Evolutionary conservation across 2,888 invertebrate genomes (phyloP).

Genomic region (Cephus sareptanus): DNA sequence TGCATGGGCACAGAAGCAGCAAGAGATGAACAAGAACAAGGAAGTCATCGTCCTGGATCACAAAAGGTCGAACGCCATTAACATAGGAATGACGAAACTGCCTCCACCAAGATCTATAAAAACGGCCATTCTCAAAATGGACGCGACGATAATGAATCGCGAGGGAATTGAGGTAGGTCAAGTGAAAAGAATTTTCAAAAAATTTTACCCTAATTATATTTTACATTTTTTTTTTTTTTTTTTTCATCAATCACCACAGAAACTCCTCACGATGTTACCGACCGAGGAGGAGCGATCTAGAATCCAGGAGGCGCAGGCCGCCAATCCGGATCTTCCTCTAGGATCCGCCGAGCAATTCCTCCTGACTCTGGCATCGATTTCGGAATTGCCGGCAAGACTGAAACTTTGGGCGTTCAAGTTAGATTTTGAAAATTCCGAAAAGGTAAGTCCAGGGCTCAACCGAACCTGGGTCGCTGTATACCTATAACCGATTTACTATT

Average conservation of each 20-base stretch:
- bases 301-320: slow-evolving; percentile 95
- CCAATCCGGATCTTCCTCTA: slow-evolving; percentile 88
- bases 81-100: slow-evolving; percentile 98
- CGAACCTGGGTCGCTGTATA: not conserved
- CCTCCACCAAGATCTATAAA: slow-evolving; percentile 98
- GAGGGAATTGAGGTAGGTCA: slow-evolving; percentile 89
- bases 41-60: slow-evolving; percentile 95
- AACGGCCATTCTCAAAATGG: slow-evolving; percentile 99
- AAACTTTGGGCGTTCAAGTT: slow-evolving; percentile 98
- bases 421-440: slow-evolving; percentile 96
- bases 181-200: too few relatives aligned
- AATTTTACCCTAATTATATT: too few relatives aligned
- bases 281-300: slow-evolving; percentile 96
- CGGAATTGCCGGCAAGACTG: slow-evolving; percentile 91
- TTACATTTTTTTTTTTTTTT: too few relatives aligned
- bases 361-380: slow-evolving; percentile 94
- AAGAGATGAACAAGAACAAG: slow-evolving; percentile 86
- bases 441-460: slow-evolving; percentile 68
- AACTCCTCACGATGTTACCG: slow-evolving; percentile 96
- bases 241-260: slow-evolving; percentile 67
- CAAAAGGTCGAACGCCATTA: slow-evolving; percentile 98
- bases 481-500: not conserved
- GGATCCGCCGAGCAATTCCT: slow-evolving; percentile 99
- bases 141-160: slow-evolving; percentile 95
- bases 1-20: slow-evolving; percentile 75